phyloP scores from a whole-genome alignment of 1,140 invertebrate genomes.

The Popillia japonica region DNA sequence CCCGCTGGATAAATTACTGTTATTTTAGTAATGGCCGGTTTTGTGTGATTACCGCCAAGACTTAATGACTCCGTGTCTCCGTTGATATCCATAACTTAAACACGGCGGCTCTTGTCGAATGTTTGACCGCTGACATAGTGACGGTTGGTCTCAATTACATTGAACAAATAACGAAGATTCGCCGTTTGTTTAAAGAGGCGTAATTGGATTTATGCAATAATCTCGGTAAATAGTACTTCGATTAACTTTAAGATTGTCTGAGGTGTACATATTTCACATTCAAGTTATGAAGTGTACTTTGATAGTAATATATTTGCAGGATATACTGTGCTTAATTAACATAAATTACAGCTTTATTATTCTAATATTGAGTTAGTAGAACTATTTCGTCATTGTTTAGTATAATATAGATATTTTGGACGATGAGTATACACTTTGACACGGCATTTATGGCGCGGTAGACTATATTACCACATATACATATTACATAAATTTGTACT shows the following conservation, averaged over 20 bases:
- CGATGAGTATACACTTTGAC: too few relatives aligned
- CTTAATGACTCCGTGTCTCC: conserved; percentile 18
- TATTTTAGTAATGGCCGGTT: conserved; percentile 32
- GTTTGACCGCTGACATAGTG: conserved; percentile 32
- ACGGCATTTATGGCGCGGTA: too few relatives aligned
- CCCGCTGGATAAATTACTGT: conserved; percentile 34
- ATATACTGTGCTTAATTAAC: too few relatives aligned
- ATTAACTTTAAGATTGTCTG: neutral
- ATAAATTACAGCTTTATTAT: too few relatives aligned
- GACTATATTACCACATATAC: too few relatives aligned
- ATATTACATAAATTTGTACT: too few relatives aligned
- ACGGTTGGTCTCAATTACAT: conserved; percentile 24
- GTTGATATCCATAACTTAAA: conserved; percentile 23
- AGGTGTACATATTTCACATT: neutral
- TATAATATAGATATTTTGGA: too few relatives aligned
- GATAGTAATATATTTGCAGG: too few relatives aligned
- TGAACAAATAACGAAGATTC: conserved; percentile 19
- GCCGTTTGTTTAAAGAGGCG: neutral
- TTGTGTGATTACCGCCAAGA: conserved; percentile 30
- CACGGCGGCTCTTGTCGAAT: conserved; percentile 18
- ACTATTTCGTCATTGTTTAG: too few relatives aligned
- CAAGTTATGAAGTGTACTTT: too few relatives aligned
- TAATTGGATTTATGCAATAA: conserved; percentile 26
- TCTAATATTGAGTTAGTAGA: too few relatives aligned
- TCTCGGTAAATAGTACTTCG: conserved; percentile 1